A percentile compares a stretch with the other conserved stretches of the same genome.
Evolutionary conservation across 2,888 invertebrate genomes (phyloP).

Genomic region (Neoscelio sp.): DNA sequence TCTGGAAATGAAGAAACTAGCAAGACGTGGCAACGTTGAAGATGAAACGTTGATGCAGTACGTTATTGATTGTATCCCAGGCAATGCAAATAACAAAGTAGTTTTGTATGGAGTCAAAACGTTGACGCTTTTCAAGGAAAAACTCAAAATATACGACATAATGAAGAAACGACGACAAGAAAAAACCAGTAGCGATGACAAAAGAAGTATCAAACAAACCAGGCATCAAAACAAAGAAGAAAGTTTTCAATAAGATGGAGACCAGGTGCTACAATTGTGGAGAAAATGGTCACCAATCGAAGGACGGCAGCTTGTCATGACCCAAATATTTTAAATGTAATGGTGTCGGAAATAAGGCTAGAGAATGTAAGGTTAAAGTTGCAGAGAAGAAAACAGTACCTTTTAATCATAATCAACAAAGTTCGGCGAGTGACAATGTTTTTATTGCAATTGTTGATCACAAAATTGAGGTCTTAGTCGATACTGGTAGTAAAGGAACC

Average conservation of each 20-base stretch:
- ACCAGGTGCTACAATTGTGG: slow-evolving; percentile 26
- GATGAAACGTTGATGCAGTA: slow-evolving; percentile 39
- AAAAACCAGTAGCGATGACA: not conserved
- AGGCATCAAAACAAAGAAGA: too few species aligned
- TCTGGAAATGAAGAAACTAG: slow-evolving; percentile 57
- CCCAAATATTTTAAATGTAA: slow-evolving; percentile 27
- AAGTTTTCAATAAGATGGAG: not conserved
- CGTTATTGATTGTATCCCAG: slow-evolving; percentile 45
- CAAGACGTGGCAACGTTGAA: slow-evolving; percentile 27
- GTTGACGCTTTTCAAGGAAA: slow-evolving; percentile 29
- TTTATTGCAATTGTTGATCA: slow-evolving; percentile 12
- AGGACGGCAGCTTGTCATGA: not conserved
- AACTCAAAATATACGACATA: slow-evolving; percentile 38
- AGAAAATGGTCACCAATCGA: slow-evolving; percentile 15
- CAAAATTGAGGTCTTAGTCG: slow-evolving; percentile 15
- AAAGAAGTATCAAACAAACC: slow-evolving; percentile 3
- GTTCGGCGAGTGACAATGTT: too few species aligned
- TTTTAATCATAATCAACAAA: too few species aligned
- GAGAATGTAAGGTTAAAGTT: slow-evolving; percentile 11
- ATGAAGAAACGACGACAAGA: not conserved
- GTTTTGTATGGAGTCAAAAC: slow-evolving; percentile 44
- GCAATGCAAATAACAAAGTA: slow-evolving; percentile 25
- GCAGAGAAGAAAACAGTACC: slow-evolving; percentile 12
- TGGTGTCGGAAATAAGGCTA: slow-evolving; percentile 4
- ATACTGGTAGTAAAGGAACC: slow-evolving; percentile 16